Evolutionary conservation across 2,113 vertebrate genomes (phyloP), one percentile per base, ranked within the genome.

Genomic region (cattle (Bos taurus)): DNA sequence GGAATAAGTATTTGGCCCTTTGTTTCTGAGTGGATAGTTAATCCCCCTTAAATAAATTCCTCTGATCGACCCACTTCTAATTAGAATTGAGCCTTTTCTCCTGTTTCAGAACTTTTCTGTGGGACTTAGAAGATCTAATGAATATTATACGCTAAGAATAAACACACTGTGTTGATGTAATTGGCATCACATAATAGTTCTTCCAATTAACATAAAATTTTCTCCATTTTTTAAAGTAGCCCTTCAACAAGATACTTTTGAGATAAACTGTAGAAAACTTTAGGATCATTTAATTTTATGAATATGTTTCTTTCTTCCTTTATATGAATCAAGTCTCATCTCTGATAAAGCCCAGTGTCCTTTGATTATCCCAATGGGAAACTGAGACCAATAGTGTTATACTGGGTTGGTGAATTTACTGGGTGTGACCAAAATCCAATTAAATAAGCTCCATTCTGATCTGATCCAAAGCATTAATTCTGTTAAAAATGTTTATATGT

Each of bases 121-220:
- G 87, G 86, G 33, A 82, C 54, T 93, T 67, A 71, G 50, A 87
- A 83, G 46, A 36, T 57, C 77, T 90, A 71, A 56, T 89, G 82
- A 97, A 71, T 93, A 96, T 94, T 95, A 93, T 74, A 40, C 33
- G 89, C 54, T 78, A 93, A 97, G 82, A 97, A 97, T 90, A 96
- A 96, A 85, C 84, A 89, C 36, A 23, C 25, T 28, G 9, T 43
- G 71, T 88, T 89, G 85, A 81, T 91, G 59, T 54, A 88, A 88
- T 43, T 86, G 77, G 64, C 59, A 81, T 86, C 54, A 82, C 25
- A 85, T 85, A 94, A 78, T 14, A 82, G 85, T 64, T 93, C 40
- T 54, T 60, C 88, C 60, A 95, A 93, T 94, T 86, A 95, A 90
- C 46, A 50, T 67, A 89, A 62, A 52, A 62, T 74, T 92, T 88